phyloP scores from a whole-genome alignment of 2,888 invertebrate genomes.

The Teinopalpus imperialis region DNA sequence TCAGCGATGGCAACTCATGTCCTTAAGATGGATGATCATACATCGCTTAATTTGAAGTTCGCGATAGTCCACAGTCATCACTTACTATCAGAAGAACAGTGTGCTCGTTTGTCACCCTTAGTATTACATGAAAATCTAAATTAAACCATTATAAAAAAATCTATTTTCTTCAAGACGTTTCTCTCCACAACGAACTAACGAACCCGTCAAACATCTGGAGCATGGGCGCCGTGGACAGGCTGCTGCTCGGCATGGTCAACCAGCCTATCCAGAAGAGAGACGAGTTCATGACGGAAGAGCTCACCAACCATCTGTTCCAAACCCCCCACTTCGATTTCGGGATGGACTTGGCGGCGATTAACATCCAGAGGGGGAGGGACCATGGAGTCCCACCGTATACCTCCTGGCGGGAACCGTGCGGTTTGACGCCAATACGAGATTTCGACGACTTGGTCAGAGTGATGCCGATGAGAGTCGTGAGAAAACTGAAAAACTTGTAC shows the following conservation, averaged over 20 bases:
- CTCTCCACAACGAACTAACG: conserved; percentile 89
- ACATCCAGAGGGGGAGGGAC: conserved; percentile 92
- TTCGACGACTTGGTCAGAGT: conserved; percentile 88
- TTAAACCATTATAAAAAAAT: too few relatives aligned
- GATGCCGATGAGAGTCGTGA: conserved; percentile 84
- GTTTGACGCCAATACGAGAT: conserved; percentile 83
- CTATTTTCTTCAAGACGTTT: conserved; percentile 85
- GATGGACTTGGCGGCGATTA: conserved; percentile 93
- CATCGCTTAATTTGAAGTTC: too few relatives aligned
- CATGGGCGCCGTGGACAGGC: conserved; percentile 89
- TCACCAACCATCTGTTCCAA: conserved; percentile 93
- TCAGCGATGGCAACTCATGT: too few relatives aligned
- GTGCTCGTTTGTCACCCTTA: too few relatives aligned
- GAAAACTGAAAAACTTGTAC: conserved; percentile 83
- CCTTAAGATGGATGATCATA: too few relatives aligned
- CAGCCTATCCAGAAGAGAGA: conserved; percentile 90
- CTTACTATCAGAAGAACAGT: too few relatives aligned
- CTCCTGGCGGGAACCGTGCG: conserved; percentile 90
- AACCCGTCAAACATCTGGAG: conserved; percentile 88
- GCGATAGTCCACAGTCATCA: too few relatives aligned
- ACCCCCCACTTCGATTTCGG: conserved; percentile 86
- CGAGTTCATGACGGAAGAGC: conserved; percentile 90
- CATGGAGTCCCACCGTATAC: conserved; percentile 93
- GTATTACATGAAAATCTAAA: too few relatives aligned
- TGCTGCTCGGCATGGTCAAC: conserved; percentile 88